Evolutionary conservation across 2,888 invertebrate species (phyloP), one percentile per base, ranked within the genome.

Genomic region (Odontocerum albicorne): DNA sequence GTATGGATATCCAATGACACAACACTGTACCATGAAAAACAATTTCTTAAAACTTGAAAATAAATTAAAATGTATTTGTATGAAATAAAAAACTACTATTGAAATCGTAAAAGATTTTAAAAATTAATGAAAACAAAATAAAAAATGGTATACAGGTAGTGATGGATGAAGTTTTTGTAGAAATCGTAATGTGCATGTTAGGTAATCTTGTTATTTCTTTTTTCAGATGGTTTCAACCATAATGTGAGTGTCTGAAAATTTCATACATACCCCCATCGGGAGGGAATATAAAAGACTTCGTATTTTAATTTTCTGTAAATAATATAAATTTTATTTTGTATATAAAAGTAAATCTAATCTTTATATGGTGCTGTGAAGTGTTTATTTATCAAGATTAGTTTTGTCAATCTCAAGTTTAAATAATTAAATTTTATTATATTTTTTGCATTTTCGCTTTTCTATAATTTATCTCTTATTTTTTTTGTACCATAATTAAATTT

Each of bases 241-340:
- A 51, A 70, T 68, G 76, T 75, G 75, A 67, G 61, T 66, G 72
- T 68, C 64, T 77, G 66, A 68, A 66, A 12, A 20, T 36, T 20
- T 21, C 66, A 68, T 67, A 21, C 36, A 31, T 45, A 46, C 72
- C 72, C 73, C 73, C 73, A 65, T 32, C 56, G 39, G 65, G 57
- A 70, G 75, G 70, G 72, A 40, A 38, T 42, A 32, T 36, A 42
- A 33, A 45, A 47, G 22, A 47, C 39, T 50, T 43, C n/a, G 22
- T 42, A 10, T 20, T 13, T 42, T 13, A 39, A 13, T 33, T 33
- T 33, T 33, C 4, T 33, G 13, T 33, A 33, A 12, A 33, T 33
- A 12, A 4, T 4, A 33, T 33, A 33, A 33, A 12, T 6, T 33
- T n/a, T n/a, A n/a, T n/a, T n/a, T n/a, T n/a, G n/a, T n/a, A n/a